Evolutionary conservation across 2,797 vertebrate genomes (phyloP), one percentile per base, ranked within the genome.

Genomic region (Huso huso): DNA sequence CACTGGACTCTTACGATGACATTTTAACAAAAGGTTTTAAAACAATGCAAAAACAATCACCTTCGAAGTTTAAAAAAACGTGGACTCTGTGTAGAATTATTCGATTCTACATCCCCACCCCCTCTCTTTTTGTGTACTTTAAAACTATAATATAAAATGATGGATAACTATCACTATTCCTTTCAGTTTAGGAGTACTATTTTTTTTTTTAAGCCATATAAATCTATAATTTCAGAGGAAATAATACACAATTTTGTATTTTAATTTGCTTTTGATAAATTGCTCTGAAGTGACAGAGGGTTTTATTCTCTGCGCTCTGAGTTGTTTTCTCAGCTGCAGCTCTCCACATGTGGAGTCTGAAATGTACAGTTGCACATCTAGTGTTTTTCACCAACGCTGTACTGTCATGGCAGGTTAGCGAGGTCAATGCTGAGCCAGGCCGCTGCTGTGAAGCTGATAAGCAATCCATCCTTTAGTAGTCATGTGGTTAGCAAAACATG

Each of bases 261-360:
- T 58, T 58, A 7, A 6, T 58, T 58, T 58, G 55, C 55, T 11
- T 15, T 13, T 58, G 55, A 58, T 6, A 58, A 11, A n/a, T 58
- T 13, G 15, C 55, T 58, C 15, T 11, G 85, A 83, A 87, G 73
- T 84, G 86, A 86, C 86, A 82, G 37, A 37, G 37, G 37, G 37
- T 37, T 37, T 37, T 4, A 37, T 37, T 37, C 37, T 5, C 37
- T 37, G 37, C 5, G 37, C 5, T 37, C 69, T 1, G 4, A 58
- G 71, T 74, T 89, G 79, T 89, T 89, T 86, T 80, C 75, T 85
- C 85, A 89, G 87, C 86, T 87, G 87, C 3, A 13, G 51, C 66
- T 69, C 13, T 70, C 48, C 18, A 51, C 52, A 10, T 15, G 59
- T n/a, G 18, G 52, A 37, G 61, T 50, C 23, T 68, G 50, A 9